These are phyloP conservation scores for Tetramorium parvispinum DNA, from an alignment of 1,140 invertebrate species.

Conservation along the genomic window DNA sequence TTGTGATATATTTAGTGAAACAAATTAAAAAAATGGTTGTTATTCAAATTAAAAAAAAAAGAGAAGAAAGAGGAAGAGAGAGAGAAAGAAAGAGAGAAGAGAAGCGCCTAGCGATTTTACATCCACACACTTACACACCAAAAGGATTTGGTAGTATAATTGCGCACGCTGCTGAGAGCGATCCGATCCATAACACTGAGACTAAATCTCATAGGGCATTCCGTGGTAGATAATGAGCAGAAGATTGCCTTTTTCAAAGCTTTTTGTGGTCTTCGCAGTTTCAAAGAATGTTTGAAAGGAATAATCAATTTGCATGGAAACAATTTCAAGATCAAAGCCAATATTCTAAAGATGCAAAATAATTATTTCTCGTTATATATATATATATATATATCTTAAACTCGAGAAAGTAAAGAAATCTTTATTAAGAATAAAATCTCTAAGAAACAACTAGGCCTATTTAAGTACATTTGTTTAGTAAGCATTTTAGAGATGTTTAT, in stretches of 20 bases:
- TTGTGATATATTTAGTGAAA: constrained; percentile 86
- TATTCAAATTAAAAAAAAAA: constrained; percentile 81
- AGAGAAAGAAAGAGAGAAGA: constrained; percentile 27
- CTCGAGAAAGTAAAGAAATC: not conserved
- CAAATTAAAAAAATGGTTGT: constrained; percentile 82
- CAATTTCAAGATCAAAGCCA: not conserved
- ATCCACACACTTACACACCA: constrained; percentile 78
- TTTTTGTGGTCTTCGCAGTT: constrained; percentile 25
- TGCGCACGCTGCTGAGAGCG: constrained; percentile 67
- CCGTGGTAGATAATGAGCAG: constrained; percentile 48
- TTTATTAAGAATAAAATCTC: not conserved
- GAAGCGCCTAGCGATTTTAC: constrained; percentile 64
- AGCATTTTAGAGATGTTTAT: not conserved
- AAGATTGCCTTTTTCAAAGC: constrained; percentile 15
- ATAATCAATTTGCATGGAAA: not conserved
- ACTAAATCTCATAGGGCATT: constrained; percentile 72
- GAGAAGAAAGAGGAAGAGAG: constrained; percentile 13
- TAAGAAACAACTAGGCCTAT: not conserved
- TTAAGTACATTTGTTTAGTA: constrained; percentile 13
- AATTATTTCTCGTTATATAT: not conserved
- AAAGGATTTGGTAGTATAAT: constrained; percentile 66
- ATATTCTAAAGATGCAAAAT: not conserved
- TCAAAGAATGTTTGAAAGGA: not conserved
- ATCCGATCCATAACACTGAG: constrained; percentile 55
- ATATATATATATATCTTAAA: not conserved